Conservation (phyloP, 1,140 invertebrate genomes). For the Himalopsyche phryganea region DNA sequence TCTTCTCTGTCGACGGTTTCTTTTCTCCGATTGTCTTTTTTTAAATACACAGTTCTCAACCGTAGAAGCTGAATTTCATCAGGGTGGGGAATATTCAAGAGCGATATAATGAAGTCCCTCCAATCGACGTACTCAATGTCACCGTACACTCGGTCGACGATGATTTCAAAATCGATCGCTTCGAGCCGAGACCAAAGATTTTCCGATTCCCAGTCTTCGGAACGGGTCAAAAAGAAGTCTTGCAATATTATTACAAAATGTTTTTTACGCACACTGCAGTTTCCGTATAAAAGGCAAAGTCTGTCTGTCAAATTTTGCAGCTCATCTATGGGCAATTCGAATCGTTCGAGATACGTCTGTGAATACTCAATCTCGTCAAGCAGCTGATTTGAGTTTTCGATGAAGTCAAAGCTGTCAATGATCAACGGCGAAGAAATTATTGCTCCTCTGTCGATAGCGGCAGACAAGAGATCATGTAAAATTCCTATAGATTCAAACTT, state of each 20-base stretch:
- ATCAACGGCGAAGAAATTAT: background rate
- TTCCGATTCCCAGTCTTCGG: background rate
- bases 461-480: slow-evolving; percentile 1
- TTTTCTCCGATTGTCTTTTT: slow-evolving; percentile 3
- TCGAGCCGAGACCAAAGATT: slow-evolving; percentile 5
- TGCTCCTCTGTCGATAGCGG: slow-evolving; percentile 6
- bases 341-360: background rate
- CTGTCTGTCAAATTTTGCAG: slow-evolving; percentile 5
- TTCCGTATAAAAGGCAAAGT: slow-evolving; percentile 9
- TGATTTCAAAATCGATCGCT: slow-evolving; percentile 5
- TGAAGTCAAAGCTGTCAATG: slow-evolving; percentile 4
- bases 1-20: slow-evolving; percentile 7
- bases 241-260: slow-evolving; percentile 11
- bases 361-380: slow-evolving; percentile 7
- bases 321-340: slow-evolving; percentile 9
- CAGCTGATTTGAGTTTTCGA: background rate
- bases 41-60: slow-evolving; percentile 6
- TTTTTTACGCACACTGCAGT: slow-evolving; percentile 15
- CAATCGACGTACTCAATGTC: slow-evolving; percentile 15
- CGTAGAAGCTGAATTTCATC: slow-evolving; percentile 4
- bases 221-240: slow-evolving; percentile 12
- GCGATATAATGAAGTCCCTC: slow-evolving; percentile 16
- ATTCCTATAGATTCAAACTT: slow-evolving; percentile 3
- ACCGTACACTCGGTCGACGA: slow-evolving; percentile 12
- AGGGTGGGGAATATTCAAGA: slow-evolving; percentile 7